Conservation (phyloP, 2,797 vertebrate genomes). For the Amniataba percoides region DNA sequence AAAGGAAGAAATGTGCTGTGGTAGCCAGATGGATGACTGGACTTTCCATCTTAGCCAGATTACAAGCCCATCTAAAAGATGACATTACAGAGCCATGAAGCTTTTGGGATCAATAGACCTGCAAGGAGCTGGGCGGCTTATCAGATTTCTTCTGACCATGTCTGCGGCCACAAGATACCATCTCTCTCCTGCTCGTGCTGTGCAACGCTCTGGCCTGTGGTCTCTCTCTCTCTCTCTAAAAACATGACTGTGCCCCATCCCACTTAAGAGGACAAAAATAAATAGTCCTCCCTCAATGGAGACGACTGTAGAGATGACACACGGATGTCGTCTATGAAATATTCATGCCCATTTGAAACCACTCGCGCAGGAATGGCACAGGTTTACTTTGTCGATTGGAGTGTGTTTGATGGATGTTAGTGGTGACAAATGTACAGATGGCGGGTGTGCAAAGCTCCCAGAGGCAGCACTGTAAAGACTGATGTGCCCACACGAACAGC, state of each 20-base stretch:
- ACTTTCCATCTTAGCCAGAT: conserved; percentile 39
- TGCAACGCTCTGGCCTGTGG: conserved; percentile 27
- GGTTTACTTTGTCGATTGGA: conserved; percentile 62
- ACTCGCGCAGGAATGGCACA: conserved; percentile 64
- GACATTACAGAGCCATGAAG: conserved; percentile 50
- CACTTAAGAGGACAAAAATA: conserved; percentile 75
- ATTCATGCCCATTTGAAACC: conserved; percentile 81
- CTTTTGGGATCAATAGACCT: conserved; percentile 77
- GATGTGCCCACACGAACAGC: conserved; percentile 16
- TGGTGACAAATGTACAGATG: conserved; percentile 55
- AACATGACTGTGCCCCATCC: conserved; percentile 53
- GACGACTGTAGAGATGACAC: conserved; percentile 67
- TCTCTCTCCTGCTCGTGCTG: conserved; percentile 20
- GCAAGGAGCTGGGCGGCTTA: conserved; percentile 57
- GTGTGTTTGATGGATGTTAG: conserved; percentile 69
- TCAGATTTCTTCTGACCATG: conserved; percentile 73
- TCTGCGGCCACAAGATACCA: conserved; percentile 41
- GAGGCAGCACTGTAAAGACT: conserved; percentile 22
- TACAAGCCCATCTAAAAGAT: conserved; percentile 33
- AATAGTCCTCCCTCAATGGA: conserved; percentile 59
- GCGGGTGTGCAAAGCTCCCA: conserved; percentile 29
- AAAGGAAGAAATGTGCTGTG: neutral
- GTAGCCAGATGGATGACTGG: neutral
- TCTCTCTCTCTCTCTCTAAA: conserved; percentile 50
- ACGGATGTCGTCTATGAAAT: conserved; percentile 73